Conservation (phyloP, 2,888 invertebrate species). For the Chalcosyrphus nemorum region DNA sequence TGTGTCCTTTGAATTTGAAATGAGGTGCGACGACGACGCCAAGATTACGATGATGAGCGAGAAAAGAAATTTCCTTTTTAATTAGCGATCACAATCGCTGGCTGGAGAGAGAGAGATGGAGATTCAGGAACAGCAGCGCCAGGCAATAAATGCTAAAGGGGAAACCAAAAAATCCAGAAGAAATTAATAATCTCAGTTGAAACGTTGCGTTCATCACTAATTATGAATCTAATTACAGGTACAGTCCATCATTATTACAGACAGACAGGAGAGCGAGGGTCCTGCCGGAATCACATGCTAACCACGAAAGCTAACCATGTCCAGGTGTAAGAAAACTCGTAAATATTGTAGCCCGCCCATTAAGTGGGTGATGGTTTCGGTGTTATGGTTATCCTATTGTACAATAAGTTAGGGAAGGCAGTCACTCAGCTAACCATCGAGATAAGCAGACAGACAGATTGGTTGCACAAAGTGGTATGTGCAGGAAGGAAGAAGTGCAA, state of each 20-base stretch:
- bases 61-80: constrained; percentile 49
- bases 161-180: neutral
- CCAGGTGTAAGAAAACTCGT: constrained; percentile 54
- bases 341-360: constrained; percentile 42
- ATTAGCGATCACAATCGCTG: constrained; percentile 48
- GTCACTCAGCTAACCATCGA: constrained; percentile 10
- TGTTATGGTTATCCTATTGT: constrained; percentile 26
- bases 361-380: constrained; percentile 27
- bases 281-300: constrained; percentile 1
- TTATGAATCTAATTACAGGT: constrained; percentile 65
- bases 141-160: constrained; percentile 34
- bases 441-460: constrained; percentile 19
- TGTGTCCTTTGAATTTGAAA: constrained; percentile 31
- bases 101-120: no score
- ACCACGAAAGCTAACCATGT: constrained; percentile 22
- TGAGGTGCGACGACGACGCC: constrained; percentile 4
- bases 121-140: constrained; percentile 32
- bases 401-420: neutral
- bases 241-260: constrained; percentile 37
- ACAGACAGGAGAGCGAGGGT: neutral
- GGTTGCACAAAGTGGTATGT: neutral
- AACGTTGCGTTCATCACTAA: constrained; percentile 47
- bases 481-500: neutral
- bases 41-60: constrained; percentile 6
- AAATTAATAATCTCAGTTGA: constrained; percentile 47